Evolutionary conservation across 1,140 invertebrate genomes (phyloP).

Genomic region (Gonioctena quinquepunctata): DNA sequence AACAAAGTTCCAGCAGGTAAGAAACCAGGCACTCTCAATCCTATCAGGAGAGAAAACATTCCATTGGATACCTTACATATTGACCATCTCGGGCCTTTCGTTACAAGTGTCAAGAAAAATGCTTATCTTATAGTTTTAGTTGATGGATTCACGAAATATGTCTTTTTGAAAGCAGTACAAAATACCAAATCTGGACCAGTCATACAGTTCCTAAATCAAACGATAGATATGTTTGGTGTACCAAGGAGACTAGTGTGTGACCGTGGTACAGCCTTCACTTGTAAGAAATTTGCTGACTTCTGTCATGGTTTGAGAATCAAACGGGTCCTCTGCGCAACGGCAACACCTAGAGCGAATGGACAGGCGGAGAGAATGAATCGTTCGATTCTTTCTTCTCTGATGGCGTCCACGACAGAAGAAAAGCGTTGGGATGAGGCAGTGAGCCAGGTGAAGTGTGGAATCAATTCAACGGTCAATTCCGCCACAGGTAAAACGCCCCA

Average conservation of each 20-base stretch:
- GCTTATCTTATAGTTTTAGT: conserved; percentile 48
- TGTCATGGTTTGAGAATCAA: conserved; percentile 24
- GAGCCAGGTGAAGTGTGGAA: background rate
- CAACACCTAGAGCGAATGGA: conserved; percentile 36
- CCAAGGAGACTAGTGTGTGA: conserved; percentile 36
- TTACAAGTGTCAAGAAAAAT: conserved; percentile 35
- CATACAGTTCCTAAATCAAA: conserved; percentile 5
- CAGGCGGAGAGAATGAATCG: conserved; percentile 37
- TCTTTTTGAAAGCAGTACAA: background rate
- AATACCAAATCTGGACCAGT: background rate
- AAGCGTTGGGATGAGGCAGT: background rate
- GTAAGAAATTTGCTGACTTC: conserved; percentile 33
- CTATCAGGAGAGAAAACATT: conserved; percentile 39
- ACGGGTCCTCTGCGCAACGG: conserved; percentile 31
- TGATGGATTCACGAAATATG: conserved; percentile 49
- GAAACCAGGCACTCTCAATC: conserved; percentile 30
- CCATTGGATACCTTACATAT: conserved; percentile 49
- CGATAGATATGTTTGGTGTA: conserved; percentile 45
- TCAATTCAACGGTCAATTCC: background rate
- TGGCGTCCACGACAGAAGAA: conserved; percentile 6
- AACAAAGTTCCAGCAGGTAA: conserved; percentile 1
- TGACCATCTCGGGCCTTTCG: conserved; percentile 46
- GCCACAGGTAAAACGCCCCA: background rate
- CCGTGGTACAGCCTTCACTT: conserved; percentile 35
- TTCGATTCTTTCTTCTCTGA: conserved; percentile 4